Percentiles rank a stretch among this genome's conserved stretches.
These are phyloP conservation scores for Sitophilus oryzae DNA, from an alignment of 1,140 invertebrate species.

Conservation along the genomic window DNA sequence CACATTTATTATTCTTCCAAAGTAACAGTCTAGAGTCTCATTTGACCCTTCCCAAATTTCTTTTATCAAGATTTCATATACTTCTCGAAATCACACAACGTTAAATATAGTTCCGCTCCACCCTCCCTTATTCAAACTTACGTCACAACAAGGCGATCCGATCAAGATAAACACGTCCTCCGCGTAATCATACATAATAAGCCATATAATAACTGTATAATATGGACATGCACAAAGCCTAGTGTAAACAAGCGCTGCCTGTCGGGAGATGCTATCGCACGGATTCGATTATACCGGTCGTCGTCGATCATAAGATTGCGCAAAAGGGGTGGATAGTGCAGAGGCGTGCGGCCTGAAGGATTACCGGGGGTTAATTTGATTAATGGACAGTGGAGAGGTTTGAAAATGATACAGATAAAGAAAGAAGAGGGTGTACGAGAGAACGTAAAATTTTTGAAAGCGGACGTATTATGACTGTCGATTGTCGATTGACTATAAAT, in stretches of 20 bases:
- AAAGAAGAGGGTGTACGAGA: no score
- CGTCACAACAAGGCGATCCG: background rate
- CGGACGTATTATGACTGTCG: no score
- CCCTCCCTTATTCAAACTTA: constrained; percentile 8
- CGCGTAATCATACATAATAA: background rate
- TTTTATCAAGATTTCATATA: no score
- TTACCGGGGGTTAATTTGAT: background rate
- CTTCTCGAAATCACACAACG: no score
- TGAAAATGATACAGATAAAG: no score
- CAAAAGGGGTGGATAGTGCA: background rate
- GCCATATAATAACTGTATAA: background rate
- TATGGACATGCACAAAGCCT: background rate
- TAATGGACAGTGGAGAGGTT: background rate
- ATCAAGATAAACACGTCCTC: background rate
- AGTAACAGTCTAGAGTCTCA: no score
- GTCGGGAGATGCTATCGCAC: background rate
- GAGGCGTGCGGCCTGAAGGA: background rate
- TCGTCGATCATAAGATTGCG: background rate
- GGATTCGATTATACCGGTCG: background rate
- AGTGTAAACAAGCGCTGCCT: background rate
- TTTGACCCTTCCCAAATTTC: no score
- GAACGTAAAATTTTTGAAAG: no score
- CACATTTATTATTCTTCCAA: no score
- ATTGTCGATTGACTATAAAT: no score
- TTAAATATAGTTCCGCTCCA: constrained; percentile 24